phyloP scores from a whole-genome alignment of 1,140 invertebrate species.

The Pogonomyrmex californicus region DNA sequence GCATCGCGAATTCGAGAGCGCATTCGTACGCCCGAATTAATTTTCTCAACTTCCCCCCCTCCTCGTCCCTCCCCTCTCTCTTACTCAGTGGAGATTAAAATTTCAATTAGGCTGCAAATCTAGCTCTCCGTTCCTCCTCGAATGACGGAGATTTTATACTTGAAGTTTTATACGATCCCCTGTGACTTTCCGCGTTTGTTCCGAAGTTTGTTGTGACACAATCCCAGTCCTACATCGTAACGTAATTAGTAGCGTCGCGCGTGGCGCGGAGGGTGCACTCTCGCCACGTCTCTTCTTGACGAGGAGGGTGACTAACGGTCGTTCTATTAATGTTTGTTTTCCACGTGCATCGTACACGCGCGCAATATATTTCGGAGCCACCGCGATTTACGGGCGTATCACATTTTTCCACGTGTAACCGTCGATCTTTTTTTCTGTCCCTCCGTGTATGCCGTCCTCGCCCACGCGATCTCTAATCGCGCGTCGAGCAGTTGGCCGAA shows the following conservation, averaged over 20 bases:
- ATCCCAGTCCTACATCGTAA: slow-evolving; percentile 63
- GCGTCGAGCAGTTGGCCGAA: slow-evolving; percentile 29
- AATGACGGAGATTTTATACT: slow-evolving; percentile 55
- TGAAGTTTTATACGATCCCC: slow-evolving; percentile 42
- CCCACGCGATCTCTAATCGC: neutral
- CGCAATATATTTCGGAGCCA: slow-evolving; percentile 45
- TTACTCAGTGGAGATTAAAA: slow-evolving; percentile 13
- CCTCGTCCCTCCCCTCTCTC: neutral
- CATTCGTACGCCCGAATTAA: neutral
- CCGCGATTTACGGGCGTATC: slow-evolving; percentile 67
- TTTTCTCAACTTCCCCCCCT: neutral
- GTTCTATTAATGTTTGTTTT: slow-evolving; percentile 76
- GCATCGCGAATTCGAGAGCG: neutral
- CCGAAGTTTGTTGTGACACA: slow-evolving; percentile 71
- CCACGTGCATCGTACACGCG: slow-evolving; percentile 50
- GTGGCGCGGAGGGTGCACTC: slow-evolving; percentile 21
- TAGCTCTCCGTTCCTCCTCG: slow-evolving; percentile 37
- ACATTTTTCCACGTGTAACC: slow-evolving; percentile 58
- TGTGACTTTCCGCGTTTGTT: slow-evolving; percentile 29
- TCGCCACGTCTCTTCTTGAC: slow-evolving; percentile 39
- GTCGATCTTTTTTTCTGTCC: slow-evolving; percentile 67
- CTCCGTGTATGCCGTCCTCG: slow-evolving; percentile 2
- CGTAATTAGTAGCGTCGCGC: slow-evolving; percentile 70
- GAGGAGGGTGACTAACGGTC: slow-evolving; percentile 68
- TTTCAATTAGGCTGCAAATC: slow-evolving; percentile 28